Evolutionary conservation across 2,113 vertebrate genomes (phyloP).

Genomic region (Pyxicephalus adspersus): DNA sequence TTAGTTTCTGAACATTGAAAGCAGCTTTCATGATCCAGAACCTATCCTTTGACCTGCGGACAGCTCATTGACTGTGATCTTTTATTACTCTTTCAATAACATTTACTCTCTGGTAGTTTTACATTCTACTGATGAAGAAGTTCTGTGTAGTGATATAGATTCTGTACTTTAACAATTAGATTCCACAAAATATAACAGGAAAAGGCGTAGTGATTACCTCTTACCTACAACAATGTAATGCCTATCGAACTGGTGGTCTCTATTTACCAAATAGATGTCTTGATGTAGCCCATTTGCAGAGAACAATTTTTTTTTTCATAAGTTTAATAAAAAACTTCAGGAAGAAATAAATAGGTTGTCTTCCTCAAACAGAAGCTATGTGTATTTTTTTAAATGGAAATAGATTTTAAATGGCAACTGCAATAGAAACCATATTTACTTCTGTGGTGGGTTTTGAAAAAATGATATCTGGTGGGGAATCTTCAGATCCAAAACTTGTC

Average conservation of each 20-base stretch:
- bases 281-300: no score
- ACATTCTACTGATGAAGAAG: conserved; percentile 15
- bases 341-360: no score
- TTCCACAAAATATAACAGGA: neutral
- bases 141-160: neutral
- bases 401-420: no score
- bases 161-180: conserved; percentile 20
- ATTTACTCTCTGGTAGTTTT: conserved; percentile 22
- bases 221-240: neutral
- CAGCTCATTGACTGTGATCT: conserved; percentile 78
- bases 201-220: neutral
- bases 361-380: no score
- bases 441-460: no score
- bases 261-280: neutral
- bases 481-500: no score
- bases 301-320: no score
- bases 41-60: conserved; percentile 74
- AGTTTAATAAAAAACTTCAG: no score
- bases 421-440: no score
- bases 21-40: conserved; percentile 79
- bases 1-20: conserved; percentile 75
- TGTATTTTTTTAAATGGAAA: no score
- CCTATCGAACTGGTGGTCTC: neutral
- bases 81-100: conserved; percentile 74
- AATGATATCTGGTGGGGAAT: no score